These are phyloP conservation scores for Scaptomyza tumidula DNA, from an alignment of 2,888 invertebrate species.

Conservation along the genomic window DNA sequence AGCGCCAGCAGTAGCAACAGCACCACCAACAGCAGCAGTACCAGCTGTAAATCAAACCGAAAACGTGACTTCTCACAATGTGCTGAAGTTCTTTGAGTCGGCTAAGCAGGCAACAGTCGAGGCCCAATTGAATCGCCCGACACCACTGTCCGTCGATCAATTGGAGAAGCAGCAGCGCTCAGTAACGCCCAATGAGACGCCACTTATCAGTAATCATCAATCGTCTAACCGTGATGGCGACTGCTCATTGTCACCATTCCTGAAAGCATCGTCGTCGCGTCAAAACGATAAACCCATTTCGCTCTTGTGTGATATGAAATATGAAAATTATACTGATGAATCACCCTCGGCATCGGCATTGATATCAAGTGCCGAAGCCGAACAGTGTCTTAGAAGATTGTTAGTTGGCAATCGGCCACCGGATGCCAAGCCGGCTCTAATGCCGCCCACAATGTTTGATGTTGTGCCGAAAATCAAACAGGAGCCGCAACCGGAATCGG, in stretches of 20 bases:
- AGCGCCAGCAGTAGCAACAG: neutral
- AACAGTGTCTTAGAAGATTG: constrained; percentile 58
- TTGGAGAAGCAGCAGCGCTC: constrained; percentile 95
- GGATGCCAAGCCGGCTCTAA: constrained; percentile 89
- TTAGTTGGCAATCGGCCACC: constrained; percentile 60
- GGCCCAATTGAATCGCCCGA: constrained; percentile 90
- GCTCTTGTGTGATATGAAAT: constrained; percentile 80
- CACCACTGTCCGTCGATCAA: constrained; percentile 93
- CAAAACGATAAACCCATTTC: constrained; percentile 35
- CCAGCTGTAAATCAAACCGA: constrained; percentile 45
- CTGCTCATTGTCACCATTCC: constrained; percentile 53
- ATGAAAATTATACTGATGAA: constrained; percentile 43
- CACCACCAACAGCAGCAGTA: neutral
- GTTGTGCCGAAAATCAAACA: constrained; percentile 85
- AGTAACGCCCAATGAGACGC: constrained; percentile 86
- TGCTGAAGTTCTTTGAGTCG: constrained; percentile 93
- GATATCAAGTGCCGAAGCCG: constrained; percentile 59
- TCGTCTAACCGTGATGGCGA: constrained; percentile 31
- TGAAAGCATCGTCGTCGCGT: constrained; percentile 35
- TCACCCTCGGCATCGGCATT: constrained; percentile 54
- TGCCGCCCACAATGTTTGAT: constrained; percentile 94
- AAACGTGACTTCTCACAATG: constrained; percentile 92
- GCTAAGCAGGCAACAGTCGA: constrained; percentile 86
- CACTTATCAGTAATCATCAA: constrained; percentile 17
- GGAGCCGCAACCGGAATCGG: constrained; percentile 28